These are phyloP conservation scores for Danio aesculapii DNA, from an alignment of 2,797 vertebrate species.

Conservation along the genomic window DNA sequence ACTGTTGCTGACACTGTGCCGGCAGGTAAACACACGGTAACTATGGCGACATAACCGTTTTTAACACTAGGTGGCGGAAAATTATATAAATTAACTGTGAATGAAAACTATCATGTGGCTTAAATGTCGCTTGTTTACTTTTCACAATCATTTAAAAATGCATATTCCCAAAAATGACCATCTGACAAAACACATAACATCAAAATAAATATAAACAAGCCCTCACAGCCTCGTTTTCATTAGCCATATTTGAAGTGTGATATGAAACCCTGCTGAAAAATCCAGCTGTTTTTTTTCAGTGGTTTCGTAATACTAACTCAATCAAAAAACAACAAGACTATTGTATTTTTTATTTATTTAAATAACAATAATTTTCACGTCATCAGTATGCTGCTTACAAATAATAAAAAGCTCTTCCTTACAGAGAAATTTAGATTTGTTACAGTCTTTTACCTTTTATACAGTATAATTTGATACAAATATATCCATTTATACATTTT, in stretches of 20 bases:
- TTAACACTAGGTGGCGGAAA: background rate
- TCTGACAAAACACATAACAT: background rate
- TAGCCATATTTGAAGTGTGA: background rate
- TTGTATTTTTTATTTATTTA: constrained; percentile 11
- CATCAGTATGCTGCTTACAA: constrained; percentile 7
- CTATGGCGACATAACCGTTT: constrained; percentile 55
- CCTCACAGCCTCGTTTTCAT: no score
- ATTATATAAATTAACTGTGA: background rate
- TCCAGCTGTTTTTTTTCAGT: no score
- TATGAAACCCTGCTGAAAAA: no score
- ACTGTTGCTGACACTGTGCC: no score
- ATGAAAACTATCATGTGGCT: background rate
- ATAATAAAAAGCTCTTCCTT: constrained; percentile 25
- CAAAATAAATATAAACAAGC: background rate
- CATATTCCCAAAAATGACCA: background rate
- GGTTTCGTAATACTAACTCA: no score
- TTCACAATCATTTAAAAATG: background rate
- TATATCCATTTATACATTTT: constrained; percentile 13
- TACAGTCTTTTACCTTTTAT: constrained; percentile 21
- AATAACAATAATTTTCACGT: background rate
- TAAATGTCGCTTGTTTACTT: background rate
- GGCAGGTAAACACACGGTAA: constrained; percentile 65
- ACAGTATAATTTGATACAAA: constrained; percentile 15
- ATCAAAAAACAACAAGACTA: background rate
- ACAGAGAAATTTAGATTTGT: background rate